These are phyloP conservation scores for Leptinotarsa defecta DNA, from an alignment of 1,140 invertebrate species.

Conservation along the genomic window DNA sequence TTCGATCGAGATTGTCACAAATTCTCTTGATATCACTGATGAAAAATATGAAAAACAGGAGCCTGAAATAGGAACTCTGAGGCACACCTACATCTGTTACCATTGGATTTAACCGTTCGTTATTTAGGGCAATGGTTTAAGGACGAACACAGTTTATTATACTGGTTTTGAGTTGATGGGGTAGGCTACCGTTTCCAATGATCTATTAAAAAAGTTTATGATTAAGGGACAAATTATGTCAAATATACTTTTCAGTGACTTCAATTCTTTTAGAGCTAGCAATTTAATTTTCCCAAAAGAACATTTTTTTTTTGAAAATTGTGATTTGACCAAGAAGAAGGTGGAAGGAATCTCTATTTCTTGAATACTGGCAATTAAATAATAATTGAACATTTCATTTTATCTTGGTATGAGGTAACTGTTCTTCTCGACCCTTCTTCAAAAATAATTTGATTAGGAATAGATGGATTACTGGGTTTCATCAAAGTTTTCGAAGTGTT, in stretches of 20 bases:
- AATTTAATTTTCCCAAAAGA: neutral
- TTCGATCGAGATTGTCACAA: no score
- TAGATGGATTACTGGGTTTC: no score
- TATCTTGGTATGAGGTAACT: neutral
- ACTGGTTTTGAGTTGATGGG: neutral
- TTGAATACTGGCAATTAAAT: neutral
- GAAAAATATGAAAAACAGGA: no score
- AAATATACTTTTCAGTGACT: neutral
- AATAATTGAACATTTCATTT: neutral
- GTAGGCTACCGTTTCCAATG: neutral
- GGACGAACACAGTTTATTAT: neutral
- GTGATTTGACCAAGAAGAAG: neutral
- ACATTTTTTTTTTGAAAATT: neutral
- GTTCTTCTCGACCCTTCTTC: no score
- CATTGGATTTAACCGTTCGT: no score
- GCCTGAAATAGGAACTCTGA: no score
- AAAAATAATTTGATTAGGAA: no score
- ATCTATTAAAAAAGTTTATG: neutral
- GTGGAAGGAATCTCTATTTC: neutral
- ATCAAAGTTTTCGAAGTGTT: neutral
- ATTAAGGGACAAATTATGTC: neutral
- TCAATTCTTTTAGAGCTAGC: neutral
- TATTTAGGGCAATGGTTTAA: no score
- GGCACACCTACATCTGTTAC: no score
- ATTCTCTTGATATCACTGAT: no score